Percentiles rank a stretch among this genome's conserved stretches.
Conservation (phyloP, 1,140 invertebrate species). For the Papilio xuthus region DNA sequence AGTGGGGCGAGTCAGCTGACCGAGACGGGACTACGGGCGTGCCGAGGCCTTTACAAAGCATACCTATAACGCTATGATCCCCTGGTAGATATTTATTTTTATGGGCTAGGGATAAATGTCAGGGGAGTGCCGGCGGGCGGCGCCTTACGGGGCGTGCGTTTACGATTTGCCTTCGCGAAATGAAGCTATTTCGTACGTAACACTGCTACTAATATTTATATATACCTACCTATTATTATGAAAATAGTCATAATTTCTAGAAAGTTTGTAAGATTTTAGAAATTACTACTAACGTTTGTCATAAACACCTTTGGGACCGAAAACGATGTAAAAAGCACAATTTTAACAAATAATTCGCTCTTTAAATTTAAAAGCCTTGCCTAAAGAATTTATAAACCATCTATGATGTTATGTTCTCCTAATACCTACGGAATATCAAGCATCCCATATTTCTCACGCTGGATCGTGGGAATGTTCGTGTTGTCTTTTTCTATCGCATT, state of each 20-base stretch:
- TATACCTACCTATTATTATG: background rate
- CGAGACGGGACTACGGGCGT: slow-evolving; percentile 64
- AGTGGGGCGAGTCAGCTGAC: slow-evolving; percentile 60
- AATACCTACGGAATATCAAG: slow-evolving; percentile 59
- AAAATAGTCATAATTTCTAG: background rate
- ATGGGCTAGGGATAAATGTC: slow-evolving; percentile 77
- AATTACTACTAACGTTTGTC: background rate
- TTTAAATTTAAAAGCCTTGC: too few relatives aligned
- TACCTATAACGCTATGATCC: slow-evolving; percentile 64
- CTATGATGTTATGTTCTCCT: slow-evolving; percentile 54
- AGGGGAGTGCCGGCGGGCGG: slow-evolving; percentile 70
- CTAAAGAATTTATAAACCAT: slow-evolving; percentile 18
- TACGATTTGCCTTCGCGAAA: slow-evolving; percentile 49
- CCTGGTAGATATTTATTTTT: slow-evolving; percentile 79
- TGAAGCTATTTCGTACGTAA: slow-evolving; percentile 33
- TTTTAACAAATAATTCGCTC: too few relatives aligned
- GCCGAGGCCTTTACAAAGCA: slow-evolving; percentile 70
- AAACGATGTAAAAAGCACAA: too few relatives aligned
- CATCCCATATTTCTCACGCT: slow-evolving; percentile 76
- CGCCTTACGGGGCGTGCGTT: slow-evolving; percentile 56
- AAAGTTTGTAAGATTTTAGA: background rate
- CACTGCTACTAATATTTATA: background rate
- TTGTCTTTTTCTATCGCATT: slow-evolving; percentile 42
- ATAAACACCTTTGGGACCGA: too few relatives aligned
- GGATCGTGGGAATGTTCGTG: slow-evolving; percentile 30